Base-by-base conservation (phyloP, 2,797 vertebrate genomes). In the Pangasius larnaudii region DNA sequence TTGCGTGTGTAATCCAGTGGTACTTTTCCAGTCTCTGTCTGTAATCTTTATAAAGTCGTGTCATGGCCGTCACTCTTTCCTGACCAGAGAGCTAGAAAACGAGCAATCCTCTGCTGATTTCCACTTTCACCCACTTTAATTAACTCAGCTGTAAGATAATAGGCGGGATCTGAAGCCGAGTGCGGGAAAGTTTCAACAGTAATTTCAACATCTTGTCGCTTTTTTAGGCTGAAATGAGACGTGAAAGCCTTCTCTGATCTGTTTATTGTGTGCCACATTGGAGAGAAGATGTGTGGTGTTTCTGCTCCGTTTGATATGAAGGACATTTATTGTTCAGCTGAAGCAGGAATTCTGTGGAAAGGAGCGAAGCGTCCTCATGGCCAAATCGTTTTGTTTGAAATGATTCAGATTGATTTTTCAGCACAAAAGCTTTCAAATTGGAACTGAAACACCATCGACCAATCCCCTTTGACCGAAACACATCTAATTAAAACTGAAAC, bases 71-170 rank as follows among this genome's bases (percentile, higher is more conserved):
- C 95, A 94, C 93, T 96, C 95, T 86, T 88, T 92, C 93, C 92
- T 90, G 89, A 88, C 94, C 90, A 91, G 94, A 84, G 36, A 83
- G 53, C 39, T 90, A 89, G 95, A 96, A 96, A 51, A 46, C 39
- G 91, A 88, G 95, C 96, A 96, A 95, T 95, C 95, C 94, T 93
- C 93, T 92, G 95, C 95, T 96, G 96, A 96, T 95, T 96, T 94
- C 92, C 91, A 93, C 92, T 90, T 92, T 94, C 42, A 9, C 93
- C 93, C 92, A 95, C 95, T 96, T 96, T 96, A 96, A 96, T 96
- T 97, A 96, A 96, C 96, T 96, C 95, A 91, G 90, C 92, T 85
- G 87, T 92, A 91, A 96, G 95, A 96, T 96, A 97, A 97, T 96
- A 91, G 94, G 8, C n/a, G 46, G 87, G 87, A 91, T 93, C 89